Evolutionary conservation across 2,888 invertebrate genomes (phyloP).

Genomic region (Harpagoxenus sublaevis): DNA sequence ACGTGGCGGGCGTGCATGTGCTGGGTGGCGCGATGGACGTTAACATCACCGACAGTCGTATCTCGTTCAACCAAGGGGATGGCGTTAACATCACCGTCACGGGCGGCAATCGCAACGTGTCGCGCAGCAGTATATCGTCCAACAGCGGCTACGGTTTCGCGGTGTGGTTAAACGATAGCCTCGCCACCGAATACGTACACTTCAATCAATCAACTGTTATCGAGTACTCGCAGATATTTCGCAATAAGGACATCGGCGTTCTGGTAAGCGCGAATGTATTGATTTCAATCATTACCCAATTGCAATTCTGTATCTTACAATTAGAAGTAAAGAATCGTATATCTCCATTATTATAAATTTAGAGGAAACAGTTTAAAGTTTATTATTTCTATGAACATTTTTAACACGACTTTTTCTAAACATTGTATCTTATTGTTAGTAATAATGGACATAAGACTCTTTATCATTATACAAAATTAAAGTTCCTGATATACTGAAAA

Average conservation of each 20-base stretch:
- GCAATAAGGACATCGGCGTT: constrained; percentile 95
- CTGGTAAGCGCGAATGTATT: constrained; percentile 85
- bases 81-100: constrained; percentile 98
- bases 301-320: background rate
- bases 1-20: constrained; percentile 96
- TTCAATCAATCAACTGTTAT: constrained; percentile 95
- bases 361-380: too few relatives aligned
- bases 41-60: constrained; percentile 95
- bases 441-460: too few relatives aligned
- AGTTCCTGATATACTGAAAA: too few relatives aligned
- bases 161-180: constrained; percentile 95
- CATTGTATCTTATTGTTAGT: too few relatives aligned
- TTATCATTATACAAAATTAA: too few relatives aligned
- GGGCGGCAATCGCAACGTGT: constrained; percentile 97
- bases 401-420: too few relatives aligned
- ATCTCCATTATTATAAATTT: too few relatives aligned
- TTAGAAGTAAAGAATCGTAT: too few relatives aligned
- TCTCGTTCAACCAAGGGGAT: constrained; percentile 96
- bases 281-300: background rate
- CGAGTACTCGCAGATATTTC: constrained; percentile 94
- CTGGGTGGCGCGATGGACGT: constrained; percentile 97
- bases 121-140: constrained; percentile 93
- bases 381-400: too few relatives aligned
- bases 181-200: constrained; percentile 91
- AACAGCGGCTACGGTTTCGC: constrained; percentile 96